Percentiles rank a stretch among this genome's conserved stretches.
Conservation (phyloP, 2,113 vertebrate genomes). For the Eurystomus gularis region DNA sequence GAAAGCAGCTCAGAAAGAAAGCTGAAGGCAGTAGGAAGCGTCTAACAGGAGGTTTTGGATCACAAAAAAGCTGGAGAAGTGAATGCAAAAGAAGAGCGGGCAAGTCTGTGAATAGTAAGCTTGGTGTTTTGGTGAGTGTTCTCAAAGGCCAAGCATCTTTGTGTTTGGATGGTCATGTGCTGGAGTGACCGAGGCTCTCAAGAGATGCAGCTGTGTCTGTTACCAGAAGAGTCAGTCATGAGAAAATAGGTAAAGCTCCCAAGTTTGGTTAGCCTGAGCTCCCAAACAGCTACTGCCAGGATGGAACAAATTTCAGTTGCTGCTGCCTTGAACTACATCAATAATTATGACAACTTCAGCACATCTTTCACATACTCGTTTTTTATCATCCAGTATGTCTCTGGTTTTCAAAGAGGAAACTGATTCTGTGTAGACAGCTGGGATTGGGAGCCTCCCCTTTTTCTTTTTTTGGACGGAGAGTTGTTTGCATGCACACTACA, state of each 20-base stretch:
- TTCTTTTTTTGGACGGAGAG: not conserved
- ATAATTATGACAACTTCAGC: not conserved
- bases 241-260: not conserved
- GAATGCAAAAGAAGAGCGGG: not conserved
- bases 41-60: not conserved
- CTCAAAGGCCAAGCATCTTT: not conserved
- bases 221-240: not conserved
- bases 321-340: not conserved
- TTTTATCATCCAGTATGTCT: not conserved
- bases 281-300: rapidly evolving
- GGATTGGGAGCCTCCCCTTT: not conserved
- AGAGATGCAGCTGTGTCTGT: not conserved
- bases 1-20: not conserved
- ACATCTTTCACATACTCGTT: not conserved
- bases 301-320: not conserved
- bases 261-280: not conserved
- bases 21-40: not conserved
- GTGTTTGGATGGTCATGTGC: not conserved
- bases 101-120: not conserved
- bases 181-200: rapidly evolving
- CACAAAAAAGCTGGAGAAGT: not conserved
- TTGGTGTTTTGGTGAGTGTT: not conserved
- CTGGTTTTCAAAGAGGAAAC: not conserved
- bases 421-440: not conserved
- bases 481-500: slow-evolving; percentile 16